phyloP scores from a whole-genome alignment of 2,888 invertebrate genomes.

The Eupithecia subumbrata region DNA sequence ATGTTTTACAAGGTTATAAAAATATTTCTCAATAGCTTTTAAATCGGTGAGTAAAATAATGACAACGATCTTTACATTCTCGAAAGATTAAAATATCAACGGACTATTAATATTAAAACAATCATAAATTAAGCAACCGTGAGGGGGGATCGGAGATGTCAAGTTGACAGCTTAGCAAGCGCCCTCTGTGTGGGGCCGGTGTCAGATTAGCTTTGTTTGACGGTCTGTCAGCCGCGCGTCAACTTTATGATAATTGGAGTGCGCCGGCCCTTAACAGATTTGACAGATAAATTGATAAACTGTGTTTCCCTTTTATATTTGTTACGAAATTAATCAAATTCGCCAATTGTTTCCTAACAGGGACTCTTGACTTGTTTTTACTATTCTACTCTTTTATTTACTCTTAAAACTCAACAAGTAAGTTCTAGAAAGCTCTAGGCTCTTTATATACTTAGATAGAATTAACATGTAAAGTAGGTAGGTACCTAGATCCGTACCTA shows the following conservation, averaged over 20 bases:
- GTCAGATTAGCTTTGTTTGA: conserved; percentile 67
- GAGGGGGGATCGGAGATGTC: conserved; percentile 50
- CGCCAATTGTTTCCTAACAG: neutral
- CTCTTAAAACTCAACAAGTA: neutral
- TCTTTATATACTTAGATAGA: neutral
- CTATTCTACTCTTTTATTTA: neutral
- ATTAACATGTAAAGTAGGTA: neutral
- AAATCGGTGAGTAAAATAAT: neutral
- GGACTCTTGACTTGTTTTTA: neutral
- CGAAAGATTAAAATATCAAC: conserved; percentile 42
- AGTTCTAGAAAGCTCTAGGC: neutral
- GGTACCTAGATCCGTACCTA: neutral
- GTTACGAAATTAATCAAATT: neutral
- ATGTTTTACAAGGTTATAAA: neutral
- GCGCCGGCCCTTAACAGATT: conserved; percentile 55
- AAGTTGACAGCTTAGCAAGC: conserved; percentile 47
- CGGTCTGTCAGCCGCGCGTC: conserved; percentile 67
- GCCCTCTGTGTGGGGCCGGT: conserved; percentile 65
- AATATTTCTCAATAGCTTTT: conserved; percentile 5
- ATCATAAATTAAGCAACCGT: conserved; percentile 55
- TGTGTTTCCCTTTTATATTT: conserved; percentile 25
- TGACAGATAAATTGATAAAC: conserved; percentile 50
- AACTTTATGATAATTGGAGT: conserved; percentile 66
- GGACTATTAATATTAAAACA: conserved; percentile 50
- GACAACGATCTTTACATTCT: conserved; percentile 33